These are phyloP conservation scores for Dromiciops gliroides DNA, from an alignment of 2,113 vertebrate species.

Conservation along the genomic window DNA sequence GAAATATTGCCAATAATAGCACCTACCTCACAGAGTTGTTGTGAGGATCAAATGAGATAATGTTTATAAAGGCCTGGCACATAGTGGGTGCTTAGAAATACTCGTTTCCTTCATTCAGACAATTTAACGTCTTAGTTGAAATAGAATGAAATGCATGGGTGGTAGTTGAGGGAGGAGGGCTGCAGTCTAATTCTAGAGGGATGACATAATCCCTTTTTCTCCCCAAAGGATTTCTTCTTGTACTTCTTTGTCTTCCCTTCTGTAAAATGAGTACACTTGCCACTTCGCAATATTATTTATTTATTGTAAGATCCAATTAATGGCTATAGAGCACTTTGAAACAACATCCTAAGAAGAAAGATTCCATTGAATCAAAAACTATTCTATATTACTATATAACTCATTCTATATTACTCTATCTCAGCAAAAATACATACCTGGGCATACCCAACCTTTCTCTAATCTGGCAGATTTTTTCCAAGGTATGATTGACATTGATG, in stretches of 20 bases:
- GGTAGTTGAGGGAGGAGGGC: neutral
- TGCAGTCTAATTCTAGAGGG: neutral
- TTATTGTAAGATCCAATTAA: conserved; percentile 60
- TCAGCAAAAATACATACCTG: conserved; percentile 47
- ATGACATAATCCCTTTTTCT: neutral
- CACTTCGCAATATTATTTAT: conserved; percentile 51
- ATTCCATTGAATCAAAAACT: conserved; percentile 68
- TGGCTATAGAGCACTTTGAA: conserved; percentile 56
- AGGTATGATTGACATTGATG: conserved; percentile 56
- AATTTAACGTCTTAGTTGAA: conserved; percentile 31
- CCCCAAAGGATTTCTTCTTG: neutral
- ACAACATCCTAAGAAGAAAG: conserved; percentile 48
- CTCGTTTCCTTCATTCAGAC: neutral
- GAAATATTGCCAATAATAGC: neutral
- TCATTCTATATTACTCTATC: too few species aligned
- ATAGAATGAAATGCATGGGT: conserved; percentile 7
- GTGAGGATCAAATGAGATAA: neutral
- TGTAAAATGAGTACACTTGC: conserved; percentile 40
- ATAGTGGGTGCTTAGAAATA: neutral
- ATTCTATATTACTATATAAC: conserved; percentile 7
- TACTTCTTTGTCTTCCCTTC: conserved; percentile 50
- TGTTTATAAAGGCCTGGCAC: neutral
- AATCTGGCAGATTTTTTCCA: conserved; percentile 59
- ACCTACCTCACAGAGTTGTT: too few species aligned
- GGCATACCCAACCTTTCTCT: conserved; percentile 59